Evolutionary conservation across 2,797 vertebrate genomes (phyloP).

Genomic region (Manis crassicaudata): DNA sequence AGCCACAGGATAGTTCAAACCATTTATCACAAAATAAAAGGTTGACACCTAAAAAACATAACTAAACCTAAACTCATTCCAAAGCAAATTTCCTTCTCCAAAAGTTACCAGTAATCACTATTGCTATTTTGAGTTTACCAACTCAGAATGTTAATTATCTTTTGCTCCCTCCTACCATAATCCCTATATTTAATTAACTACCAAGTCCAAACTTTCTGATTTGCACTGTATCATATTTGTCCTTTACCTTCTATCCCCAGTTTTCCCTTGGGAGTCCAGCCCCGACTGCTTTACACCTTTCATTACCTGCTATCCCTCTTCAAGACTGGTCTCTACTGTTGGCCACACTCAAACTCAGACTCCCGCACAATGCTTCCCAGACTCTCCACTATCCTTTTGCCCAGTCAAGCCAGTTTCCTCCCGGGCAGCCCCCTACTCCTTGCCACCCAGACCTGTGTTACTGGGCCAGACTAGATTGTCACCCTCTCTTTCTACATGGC

Average conservation of each 20-base stretch:
- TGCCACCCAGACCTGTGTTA: conserved; percentile 17
- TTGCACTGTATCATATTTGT: conserved; percentile 4
- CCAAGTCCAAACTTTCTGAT: not conserved
- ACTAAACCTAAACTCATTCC: conserved; percentile 51
- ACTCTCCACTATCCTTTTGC: not conserved
- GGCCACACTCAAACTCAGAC: not conserved
- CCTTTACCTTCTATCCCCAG: not conserved
- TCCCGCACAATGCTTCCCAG: not conserved
- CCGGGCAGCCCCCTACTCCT: not conserved
- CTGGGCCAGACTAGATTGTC: not conserved
- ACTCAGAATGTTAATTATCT: conserved; percentile 14
- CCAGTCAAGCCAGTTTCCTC: conserved; percentile 16
- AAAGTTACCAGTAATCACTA: not conserved
- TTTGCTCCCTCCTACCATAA: not conserved
- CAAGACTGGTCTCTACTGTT: not conserved
- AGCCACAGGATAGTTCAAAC: conserved; percentile 41
- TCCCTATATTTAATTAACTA: conserved; percentile 13
- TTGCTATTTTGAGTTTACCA: conserved; percentile 38
- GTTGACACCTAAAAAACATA: conserved; percentile 3
- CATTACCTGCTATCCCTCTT: not conserved
- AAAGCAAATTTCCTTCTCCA: not conserved
- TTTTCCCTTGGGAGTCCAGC: not conserved
- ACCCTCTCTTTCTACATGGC: not conserved
- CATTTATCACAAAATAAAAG: conserved; percentile 41
- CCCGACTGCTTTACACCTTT: conserved; percentile 15